Percentiles rank a stretch among this genome's conserved stretches.
These are phyloP conservation scores for Polietes domitor DNA, from an alignment of 2,888 invertebrate genomes.

Conservation along the genomic window DNA sequence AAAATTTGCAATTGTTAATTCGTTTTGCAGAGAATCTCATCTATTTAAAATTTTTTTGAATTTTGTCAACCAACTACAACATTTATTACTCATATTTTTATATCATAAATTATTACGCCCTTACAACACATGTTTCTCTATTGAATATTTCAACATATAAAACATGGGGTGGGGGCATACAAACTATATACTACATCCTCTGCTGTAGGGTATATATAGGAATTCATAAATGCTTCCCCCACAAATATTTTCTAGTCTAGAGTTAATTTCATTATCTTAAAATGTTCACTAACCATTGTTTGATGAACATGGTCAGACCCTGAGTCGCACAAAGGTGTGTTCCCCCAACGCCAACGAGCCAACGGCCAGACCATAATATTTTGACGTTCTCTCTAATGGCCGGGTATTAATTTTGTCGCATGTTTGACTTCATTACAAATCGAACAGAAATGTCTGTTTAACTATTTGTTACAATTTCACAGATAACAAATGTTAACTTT, in stretches of 20 bases:
- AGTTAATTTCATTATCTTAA: constrained; percentile 45
- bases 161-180: no score
- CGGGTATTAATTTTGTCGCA: constrained; percentile 64
- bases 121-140: no score
- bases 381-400: constrained; percentile 20
- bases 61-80: no score
- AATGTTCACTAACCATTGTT: constrained; percentile 50
- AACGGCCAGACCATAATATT: neutral
- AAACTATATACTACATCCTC: no score
- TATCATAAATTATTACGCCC: no score
- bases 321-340: constrained; percentile 30
- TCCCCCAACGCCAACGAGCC: neutral
- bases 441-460: constrained; percentile 64
- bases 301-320: constrained; percentile 32
- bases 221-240: neutral
- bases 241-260: neutral
- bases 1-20: no score
- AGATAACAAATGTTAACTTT: constrained; percentile 59
- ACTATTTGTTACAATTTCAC: constrained; percentile 57
- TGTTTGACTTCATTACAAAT: constrained; percentile 63
- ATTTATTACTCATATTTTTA: no score
- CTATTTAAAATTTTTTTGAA: no score
- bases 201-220: no score
- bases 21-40: no score
- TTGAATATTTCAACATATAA: no score